Base-by-base conservation (phyloP, 2,888 invertebrate species). In the Scaptomyza parva region DNA sequence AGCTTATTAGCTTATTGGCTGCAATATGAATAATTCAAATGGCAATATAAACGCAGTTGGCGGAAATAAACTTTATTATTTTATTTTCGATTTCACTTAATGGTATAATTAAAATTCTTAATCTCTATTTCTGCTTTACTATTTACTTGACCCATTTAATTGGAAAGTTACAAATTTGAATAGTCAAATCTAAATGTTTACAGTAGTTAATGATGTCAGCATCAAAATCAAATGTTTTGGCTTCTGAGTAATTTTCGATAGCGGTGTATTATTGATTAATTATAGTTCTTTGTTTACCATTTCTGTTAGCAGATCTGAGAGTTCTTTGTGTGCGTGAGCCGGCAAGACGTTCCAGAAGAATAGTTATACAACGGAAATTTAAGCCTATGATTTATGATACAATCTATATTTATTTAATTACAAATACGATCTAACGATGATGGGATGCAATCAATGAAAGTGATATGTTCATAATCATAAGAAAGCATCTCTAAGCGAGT, bases 121-220 rank as follows among this genome's bases (percentile, higher is more conserved):
- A 58, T 9, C 40, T 64, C 69, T 64, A 78, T 81, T 81, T n/a
- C n/a, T 81, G 82, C 82, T n/a, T n/a, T n/a, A n/a, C n/a, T n/a
- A 75, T 78, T 62, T 26, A 52, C 43, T 65, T 78, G 78, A 78
- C 78, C 82, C 61, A 81, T 70, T 71, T 75, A 81, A 78, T 67
- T 75, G 63, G 69, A 67, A 82, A 82, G 67, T 76, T 70, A 68
- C 61, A 59, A 78, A 78, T 18, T 41, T 62, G 39, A 77, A 64
- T 60, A 50, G 37, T 61, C 48, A 47, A 30, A 44, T 59, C 35
- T 39, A 40, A 55, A 59, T 71, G 48, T 55, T 26, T 41, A 39
- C 37, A 45, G 20, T 39, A 37, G 18, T 35, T n/a, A 39, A 37
- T 28, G 50, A 48, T 35, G 11, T 35, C 48, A 48, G 7, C 33